A percentile compares a stretch with the other conserved stretches of the same genome.
phyloP scores from a whole-genome alignment of 2,888 invertebrate genomes.

The Nowickia ferox region DNA sequence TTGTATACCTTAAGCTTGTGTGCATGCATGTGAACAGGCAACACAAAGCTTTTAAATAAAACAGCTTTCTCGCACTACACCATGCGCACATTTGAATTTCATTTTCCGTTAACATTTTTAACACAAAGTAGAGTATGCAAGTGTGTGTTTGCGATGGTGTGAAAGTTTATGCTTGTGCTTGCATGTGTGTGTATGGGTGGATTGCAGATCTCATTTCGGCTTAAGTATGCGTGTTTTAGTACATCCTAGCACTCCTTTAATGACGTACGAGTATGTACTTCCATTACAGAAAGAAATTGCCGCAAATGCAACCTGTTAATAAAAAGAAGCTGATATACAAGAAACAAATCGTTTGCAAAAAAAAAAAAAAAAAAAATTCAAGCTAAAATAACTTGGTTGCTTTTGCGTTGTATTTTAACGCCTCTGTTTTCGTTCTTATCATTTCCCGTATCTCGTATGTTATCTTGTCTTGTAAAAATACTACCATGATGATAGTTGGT shows the following conservation, averaged over 20 bases:
- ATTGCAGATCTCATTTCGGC: background rate
- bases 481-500: conserved; percentile 36
- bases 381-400: conserved; percentile 49
- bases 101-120: conserved; percentile 51
- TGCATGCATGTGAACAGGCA: background rate
- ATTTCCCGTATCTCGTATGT: conserved; percentile 37
- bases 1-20: background rate
- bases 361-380: conserved; percentile 7
- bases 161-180: background rate
- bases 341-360: background rate
- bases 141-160: background rate
- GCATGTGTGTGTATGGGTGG: background rate
- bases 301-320: conserved; percentile 34
- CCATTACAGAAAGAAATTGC: background rate
- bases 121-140: background rate
- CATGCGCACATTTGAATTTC: conserved; percentile 54
- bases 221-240: conserved; percentile 9
- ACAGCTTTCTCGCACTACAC: conserved; percentile 55
- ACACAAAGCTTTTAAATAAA: background rate
- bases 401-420: conserved; percentile 56
- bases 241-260: conserved; percentile 47
- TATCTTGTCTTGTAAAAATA: conserved; percentile 49
- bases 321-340: conserved; percentile 2
- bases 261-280: conserved; percentile 22
- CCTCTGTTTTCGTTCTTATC: conserved; percentile 57